Percentiles rank a stretch among this genome's conserved stretches.
These are phyloP conservation scores for Eucriotettix oculatus DNA, from an alignment of 2,888 invertebrate genomes.

Conservation along the genomic window DNA sequence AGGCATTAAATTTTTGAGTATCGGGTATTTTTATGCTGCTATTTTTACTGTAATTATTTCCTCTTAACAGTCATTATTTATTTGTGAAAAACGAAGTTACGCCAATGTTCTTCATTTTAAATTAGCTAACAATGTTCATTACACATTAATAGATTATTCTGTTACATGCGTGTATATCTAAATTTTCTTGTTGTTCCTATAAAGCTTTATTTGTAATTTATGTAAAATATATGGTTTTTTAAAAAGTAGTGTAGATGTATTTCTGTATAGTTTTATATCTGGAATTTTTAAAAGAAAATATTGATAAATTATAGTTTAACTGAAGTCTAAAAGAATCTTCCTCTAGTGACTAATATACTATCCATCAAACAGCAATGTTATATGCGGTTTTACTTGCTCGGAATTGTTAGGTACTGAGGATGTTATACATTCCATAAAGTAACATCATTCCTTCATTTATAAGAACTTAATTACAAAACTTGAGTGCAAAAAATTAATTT, in stretches of 20 bases:
- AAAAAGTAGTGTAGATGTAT: neutral
- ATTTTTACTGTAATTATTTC: neutral
- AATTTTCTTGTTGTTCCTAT: neutral
- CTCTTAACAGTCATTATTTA: neutral
- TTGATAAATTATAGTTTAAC: neutral
- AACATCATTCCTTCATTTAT: constrained; percentile 5
- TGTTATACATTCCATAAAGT: constrained; percentile 6
- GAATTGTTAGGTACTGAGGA: neutral
- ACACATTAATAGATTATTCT: too few species aligned
- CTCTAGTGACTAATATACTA: too few species aligned
- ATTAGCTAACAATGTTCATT: too few species aligned
- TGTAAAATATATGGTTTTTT: neutral
- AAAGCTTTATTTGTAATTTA: neutral
- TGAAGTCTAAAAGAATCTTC: too few species aligned
- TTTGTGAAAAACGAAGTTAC: neutral
- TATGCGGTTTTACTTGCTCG: too few species aligned
- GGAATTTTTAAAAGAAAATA: neutral
- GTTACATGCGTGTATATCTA: neutral
- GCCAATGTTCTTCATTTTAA: neutral
- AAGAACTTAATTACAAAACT: neutral
- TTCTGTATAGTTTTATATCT: neutral
- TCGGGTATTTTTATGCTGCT: neutral
- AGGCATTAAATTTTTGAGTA: neutral
- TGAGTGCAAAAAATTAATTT: neutral
- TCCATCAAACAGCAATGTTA: too few species aligned